Conservation (phyloP, 2,888 invertebrate species). For the Ditula angustiorana region DNA sequence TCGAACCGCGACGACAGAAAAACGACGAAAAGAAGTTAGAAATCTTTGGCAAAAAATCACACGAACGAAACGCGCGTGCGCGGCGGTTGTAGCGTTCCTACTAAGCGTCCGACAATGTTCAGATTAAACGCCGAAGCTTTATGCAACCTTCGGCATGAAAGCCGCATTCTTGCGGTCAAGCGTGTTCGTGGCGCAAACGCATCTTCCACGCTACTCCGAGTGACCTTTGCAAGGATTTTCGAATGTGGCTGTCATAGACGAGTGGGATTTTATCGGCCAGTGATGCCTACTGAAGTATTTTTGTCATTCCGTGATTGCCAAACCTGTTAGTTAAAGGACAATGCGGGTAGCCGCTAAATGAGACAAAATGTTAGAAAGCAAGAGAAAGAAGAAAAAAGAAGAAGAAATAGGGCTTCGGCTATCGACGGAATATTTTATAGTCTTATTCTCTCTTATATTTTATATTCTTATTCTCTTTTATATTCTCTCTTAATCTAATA, state of each 20-base stretch:
- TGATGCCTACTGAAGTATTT: too few species aligned
- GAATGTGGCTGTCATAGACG: conserved; percentile 30
- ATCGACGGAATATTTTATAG: too few species aligned
- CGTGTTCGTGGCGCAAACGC: conserved; percentile 69
- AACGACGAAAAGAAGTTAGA: conserved; percentile 21
- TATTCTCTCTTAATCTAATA: too few species aligned
- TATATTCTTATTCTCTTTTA: too few species aligned
- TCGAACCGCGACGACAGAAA: conserved; percentile 37
- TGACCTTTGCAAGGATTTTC: conserved; percentile 71
- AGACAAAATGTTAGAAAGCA: too few species aligned
- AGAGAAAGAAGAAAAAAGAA: too few species aligned
- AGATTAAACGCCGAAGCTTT: conserved; percentile 68
- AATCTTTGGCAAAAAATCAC: conserved; percentile 44
- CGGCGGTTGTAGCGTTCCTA: conserved; percentile 67
- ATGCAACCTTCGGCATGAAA: conserved; percentile 80
- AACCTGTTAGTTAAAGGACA: too few species aligned
- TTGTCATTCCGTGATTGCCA: too few species aligned
- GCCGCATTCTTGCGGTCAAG: conserved; percentile 81
- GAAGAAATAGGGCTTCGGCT: too few species aligned
- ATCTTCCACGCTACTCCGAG: conserved; percentile 48
- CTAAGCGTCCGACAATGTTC: conserved; percentile 71
- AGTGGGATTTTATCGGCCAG: conserved; percentile 6
- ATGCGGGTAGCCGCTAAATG: too few species aligned
- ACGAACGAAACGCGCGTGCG: conserved; percentile 71
- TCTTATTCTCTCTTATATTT: too few species aligned